Evolutionary conservation across 1,140 invertebrate species (phyloP), one percentile per base, ranked within the genome.

Genomic region (Drosophila prosaltans): DNA sequence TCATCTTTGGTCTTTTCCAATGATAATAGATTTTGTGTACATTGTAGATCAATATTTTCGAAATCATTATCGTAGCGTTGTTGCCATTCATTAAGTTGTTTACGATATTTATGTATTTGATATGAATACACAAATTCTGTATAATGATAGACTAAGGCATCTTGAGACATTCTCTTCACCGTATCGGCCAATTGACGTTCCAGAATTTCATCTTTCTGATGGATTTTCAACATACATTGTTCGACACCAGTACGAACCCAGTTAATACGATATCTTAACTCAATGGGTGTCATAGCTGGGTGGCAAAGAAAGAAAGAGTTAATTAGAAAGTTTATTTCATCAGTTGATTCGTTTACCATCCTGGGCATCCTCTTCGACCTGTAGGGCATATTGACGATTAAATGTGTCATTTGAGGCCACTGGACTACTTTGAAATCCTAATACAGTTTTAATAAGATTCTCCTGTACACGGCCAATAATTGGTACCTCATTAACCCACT

Each of bases 1-100:
- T 84, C 81, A n/a, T 84, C 81, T 21, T n/a, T 69, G 10, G 51
- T 43, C 48, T 88, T 86, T 21, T 71, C 55, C 16, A 70, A 0
- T 0, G 11, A 55, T 21, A 65, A 6, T 55, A 1, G 36, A 30
- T 30, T 26, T 26, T 66, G 60, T 1, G 51, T 64, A 6, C 67
- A 76, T 9, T 59, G 1, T 1, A 88, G 7, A n/a, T 88, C 83
- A 4, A 28, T 39, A 1, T 59, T 36, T 24, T 82, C 79, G 2
- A 73, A 21, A 24, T 88, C 82, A 0, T 16, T 10, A 0, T 82
- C 82, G 0, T 41, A 45, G 7, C 48, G 58, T 0, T 1, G 1
- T n/a, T 78, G 65, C 81, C 81, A 85, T 5, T 41, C 2, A 4
- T 2, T 7, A 36, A 79, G 62, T 0, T 16, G 2, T 0, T 10